Evolutionary conservation across 2,888 invertebrate genomes (phyloP).

Genomic region (Brassicogethes aeneus): DNA sequence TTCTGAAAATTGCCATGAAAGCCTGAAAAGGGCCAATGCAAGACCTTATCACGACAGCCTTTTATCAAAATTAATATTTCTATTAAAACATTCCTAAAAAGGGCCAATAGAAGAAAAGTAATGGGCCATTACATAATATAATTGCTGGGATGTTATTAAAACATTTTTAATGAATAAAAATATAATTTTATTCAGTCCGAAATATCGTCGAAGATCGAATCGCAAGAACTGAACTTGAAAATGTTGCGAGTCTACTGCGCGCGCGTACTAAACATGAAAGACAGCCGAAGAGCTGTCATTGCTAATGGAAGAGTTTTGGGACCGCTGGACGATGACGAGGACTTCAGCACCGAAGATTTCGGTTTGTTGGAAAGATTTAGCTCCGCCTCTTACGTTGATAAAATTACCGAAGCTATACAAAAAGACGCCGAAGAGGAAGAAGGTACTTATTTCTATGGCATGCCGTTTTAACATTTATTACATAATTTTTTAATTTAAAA

Average conservation of each 20-base stretch:
- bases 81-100: too few species aligned
- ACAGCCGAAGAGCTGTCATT: slow-evolving; percentile 63
- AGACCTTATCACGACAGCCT: too few species aligned
- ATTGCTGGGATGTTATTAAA: too few species aligned
- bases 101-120: too few species aligned
- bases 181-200: slow-evolving; percentile 16
- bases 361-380: slow-evolving; percentile 73
- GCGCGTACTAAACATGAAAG: slow-evolving; percentile 58
- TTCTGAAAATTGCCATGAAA: too few species aligned
- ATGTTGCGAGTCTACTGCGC: slow-evolving; percentile 60
- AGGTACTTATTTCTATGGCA: too few species aligned
- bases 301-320: slow-evolving; percentile 87
- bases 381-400: slow-evolving; percentile 61
- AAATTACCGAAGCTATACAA: slow-evolving; percentile 55
- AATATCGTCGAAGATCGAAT: slow-evolving; percentile 41
- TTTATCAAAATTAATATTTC: too few species aligned
- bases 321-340: slow-evolving; percentile 64
- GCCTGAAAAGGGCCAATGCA: too few species aligned
- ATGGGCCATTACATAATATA: too few species aligned
- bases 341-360: slow-evolving; percentile 82
- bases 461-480: too few species aligned
- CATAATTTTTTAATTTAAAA: too few species aligned
- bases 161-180: too few species aligned
- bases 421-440: slow-evolving; percentile 40
- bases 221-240: slow-evolving; percentile 56